Evolutionary conservation across 2,797 vertebrate species (phyloP).

Genomic region (Phrynocephalus forsythii): DNA sequence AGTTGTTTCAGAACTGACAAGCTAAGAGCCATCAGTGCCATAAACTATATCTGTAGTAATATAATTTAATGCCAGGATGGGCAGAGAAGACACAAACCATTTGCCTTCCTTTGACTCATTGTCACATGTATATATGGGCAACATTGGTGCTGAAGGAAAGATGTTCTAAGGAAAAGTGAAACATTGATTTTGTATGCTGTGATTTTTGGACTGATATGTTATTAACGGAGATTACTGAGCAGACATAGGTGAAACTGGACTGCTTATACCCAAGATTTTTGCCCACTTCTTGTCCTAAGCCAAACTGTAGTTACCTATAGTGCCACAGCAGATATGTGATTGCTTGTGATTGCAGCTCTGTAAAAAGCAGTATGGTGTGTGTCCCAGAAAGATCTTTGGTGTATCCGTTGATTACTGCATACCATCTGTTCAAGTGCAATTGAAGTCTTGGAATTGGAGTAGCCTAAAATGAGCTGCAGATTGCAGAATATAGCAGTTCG

Average conservation of each 20-base stretch:
- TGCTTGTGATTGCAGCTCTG: not conserved
- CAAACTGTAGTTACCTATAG: not conserved
- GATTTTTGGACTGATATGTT: constrained; percentile 3
- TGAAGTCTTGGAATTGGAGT: not conserved
- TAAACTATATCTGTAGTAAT: not conserved
- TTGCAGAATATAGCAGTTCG: not conserved
- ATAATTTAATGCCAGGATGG: not conserved
- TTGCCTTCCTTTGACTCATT: not conserved
- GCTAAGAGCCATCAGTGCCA: not conserved
- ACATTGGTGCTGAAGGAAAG: not conserved
- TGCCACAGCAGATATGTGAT: not conserved
- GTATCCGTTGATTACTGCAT: not conserved
- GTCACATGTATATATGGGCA: not conserved
- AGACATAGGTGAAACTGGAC: not conserved
- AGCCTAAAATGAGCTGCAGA: not conserved
- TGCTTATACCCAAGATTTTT: constrained; percentile 5
- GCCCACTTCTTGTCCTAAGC: not conserved
- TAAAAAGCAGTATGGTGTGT: not conserved
- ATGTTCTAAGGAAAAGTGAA: not conserved
- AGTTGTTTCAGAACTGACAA: not conserved
- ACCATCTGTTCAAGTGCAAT: not conserved
- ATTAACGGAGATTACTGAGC: not conserved
- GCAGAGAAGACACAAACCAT: not conserved
- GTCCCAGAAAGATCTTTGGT: not conserved
- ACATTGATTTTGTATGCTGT: not conserved